phyloP scores from a whole-genome alignment of 2,113 vertebrate species.

The Psittacula cyanocephala region DNA sequence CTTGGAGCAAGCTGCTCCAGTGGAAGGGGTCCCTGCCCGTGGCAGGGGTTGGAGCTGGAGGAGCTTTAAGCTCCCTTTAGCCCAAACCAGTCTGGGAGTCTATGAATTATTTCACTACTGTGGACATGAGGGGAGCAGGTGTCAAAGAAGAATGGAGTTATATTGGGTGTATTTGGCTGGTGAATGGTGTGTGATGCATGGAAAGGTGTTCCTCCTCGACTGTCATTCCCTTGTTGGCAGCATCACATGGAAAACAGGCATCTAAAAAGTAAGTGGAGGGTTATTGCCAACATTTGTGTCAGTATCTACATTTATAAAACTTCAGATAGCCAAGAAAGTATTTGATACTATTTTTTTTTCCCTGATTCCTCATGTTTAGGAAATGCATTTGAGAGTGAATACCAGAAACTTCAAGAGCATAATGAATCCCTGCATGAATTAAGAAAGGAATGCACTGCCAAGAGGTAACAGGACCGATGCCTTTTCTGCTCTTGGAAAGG shows the following conservation, averaged over 20 bases:
- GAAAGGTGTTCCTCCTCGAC: background rate
- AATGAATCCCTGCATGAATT: slow-evolving; percentile 84
- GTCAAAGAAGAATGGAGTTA: background rate
- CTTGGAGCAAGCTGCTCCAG: background rate
- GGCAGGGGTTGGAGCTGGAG: background rate
- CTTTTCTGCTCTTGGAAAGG: background rate
- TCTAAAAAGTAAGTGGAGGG: background rate
- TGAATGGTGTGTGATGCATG: background rate
- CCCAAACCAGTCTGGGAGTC: background rate
- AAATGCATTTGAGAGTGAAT: slow-evolving; percentile 82
- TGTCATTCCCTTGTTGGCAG: background rate
- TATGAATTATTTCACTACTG: background rate
- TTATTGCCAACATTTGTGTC: background rate
- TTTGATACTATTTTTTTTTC: background rate
- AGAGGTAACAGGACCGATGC: slow-evolving; percentile 81
- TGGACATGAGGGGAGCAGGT: too few species aligned
- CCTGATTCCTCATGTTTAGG: slow-evolving; percentile 65
- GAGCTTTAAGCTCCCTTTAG: background rate
- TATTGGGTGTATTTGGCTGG: background rate
- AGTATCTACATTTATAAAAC: background rate
- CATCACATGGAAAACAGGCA: background rate
- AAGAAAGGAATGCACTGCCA: slow-evolving; percentile 93
- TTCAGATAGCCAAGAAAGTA: background rate
- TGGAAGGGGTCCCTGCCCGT: fast-evolving
- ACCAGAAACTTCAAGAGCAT: slow-evolving; percentile 84